A percentile compares a stretch with the other conserved stretches of the same genome.
phyloP scores from a whole-genome alignment of 2,113 vertebrate genomes.

The Xyliphius kryptos region DNA sequence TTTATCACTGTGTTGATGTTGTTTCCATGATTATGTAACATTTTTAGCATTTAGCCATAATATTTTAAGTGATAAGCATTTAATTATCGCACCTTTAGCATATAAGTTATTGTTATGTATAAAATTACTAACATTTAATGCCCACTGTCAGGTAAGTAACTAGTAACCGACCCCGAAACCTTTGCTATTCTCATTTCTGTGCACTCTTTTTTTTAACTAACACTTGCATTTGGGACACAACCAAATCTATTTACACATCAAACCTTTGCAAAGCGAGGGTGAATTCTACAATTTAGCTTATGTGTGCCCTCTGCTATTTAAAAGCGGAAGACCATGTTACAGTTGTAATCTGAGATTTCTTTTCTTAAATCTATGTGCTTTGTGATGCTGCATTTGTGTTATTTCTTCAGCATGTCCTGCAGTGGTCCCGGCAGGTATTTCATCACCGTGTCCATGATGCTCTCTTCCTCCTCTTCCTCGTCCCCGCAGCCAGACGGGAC shows the following conservation, averaged over 20 bases:
- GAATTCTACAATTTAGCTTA: conserved; percentile 11
- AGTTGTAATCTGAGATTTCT: not conserved
- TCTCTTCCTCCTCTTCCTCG: conserved; percentile 86
- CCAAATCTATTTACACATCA: conserved; percentile 13
- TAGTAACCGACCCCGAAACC: not conserved
- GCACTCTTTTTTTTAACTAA: not conserved
- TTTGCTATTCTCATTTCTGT: not conserved
- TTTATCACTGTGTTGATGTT: no score
- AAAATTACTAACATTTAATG: no score
- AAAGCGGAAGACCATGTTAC: conserved; percentile 15
- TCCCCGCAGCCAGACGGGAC: conserved; percentile 70
- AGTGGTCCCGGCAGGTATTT: conserved; percentile 94
- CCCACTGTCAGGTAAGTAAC: no score
- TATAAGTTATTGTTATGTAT: no score
- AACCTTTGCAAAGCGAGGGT: conserved; percentile 11
- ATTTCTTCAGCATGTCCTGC: conserved; percentile 99
- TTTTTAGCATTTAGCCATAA: no score
- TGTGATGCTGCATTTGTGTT: conserved; percentile 47
- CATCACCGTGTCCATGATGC: conserved; percentile 97
- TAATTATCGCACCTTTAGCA: no score
- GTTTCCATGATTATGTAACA: no score
- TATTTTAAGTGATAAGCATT: no score
- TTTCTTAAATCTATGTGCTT: conserved; percentile 21
- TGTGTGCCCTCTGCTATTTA: conserved; percentile 20
- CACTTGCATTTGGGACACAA: conserved; percentile 1